Evolutionary conservation across 2,797 vertebrate species (phyloP).

Genomic region (Antennarius maculatus): DNA sequence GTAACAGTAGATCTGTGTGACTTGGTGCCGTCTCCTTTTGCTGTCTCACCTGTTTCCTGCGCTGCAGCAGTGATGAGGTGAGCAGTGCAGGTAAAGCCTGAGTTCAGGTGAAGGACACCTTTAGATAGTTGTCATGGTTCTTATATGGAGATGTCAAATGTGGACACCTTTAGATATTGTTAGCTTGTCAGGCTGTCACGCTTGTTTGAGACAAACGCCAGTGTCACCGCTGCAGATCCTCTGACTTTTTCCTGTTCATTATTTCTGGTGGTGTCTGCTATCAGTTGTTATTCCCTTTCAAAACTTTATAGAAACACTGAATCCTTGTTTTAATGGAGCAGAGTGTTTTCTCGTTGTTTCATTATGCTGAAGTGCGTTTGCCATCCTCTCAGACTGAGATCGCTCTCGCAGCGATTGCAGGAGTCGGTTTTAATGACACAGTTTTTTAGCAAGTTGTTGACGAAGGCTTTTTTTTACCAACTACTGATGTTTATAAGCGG

Average conservation of each 20-base stretch:
- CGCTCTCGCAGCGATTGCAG: background rate
- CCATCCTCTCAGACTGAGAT: background rate
- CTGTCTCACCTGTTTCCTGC: slow-evolving; percentile 13
- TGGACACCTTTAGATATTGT: background rate
- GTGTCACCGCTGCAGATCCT: background rate
- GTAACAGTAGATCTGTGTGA: too few species aligned
- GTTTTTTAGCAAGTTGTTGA: too few species aligned
- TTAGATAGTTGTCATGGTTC: slow-evolving; percentile 6
- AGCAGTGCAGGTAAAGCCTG: slow-evolving; percentile 14
- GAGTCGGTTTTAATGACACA: background rate
- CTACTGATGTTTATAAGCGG: too few species aligned
- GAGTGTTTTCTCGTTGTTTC: background rate
- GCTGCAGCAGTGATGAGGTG: slow-evolving; percentile 9
- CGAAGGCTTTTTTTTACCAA: too few species aligned
- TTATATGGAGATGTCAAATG: background rate
- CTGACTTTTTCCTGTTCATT: slow-evolving; percentile 5
- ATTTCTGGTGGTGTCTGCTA: background rate
- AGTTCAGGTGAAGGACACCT: slow-evolving; percentile 27
- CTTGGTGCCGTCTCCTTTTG: too few species aligned
- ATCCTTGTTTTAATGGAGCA: too few species aligned
- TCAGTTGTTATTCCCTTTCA: too few species aligned
- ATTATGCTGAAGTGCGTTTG: background rate
- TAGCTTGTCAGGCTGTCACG: background rate
- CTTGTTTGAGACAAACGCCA: background rate
- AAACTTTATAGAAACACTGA: too few species aligned